These are phyloP conservation scores for Drosophila anomalata DNA, from an alignment of 2,888 invertebrate genomes.

Conservation along the genomic window DNA sequence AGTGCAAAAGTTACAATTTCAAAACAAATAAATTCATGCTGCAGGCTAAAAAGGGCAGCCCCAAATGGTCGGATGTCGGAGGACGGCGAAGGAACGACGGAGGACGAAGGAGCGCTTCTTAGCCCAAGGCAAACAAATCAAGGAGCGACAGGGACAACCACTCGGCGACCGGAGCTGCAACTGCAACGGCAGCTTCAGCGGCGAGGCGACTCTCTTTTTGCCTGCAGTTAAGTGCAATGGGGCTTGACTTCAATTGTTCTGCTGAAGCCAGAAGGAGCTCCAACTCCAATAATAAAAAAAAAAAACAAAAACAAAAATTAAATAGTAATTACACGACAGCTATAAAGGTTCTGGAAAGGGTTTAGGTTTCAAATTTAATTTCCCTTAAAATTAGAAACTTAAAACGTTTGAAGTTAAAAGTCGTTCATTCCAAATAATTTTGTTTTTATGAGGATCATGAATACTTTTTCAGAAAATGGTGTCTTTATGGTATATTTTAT, in stretches of 20 bases:
- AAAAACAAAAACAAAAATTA: constrained; percentile 10
- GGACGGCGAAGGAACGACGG: neutral
- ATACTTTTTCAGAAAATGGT: too few species aligned
- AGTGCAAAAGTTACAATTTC: constrained; percentile 75
- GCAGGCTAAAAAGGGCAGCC: constrained; percentile 76
- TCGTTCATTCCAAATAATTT: constrained; percentile 11
- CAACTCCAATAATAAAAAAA: constrained; percentile 46
- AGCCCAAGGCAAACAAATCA: constrained; percentile 72
- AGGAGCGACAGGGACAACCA: constrained; percentile 59
- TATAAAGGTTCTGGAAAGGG: neutral
- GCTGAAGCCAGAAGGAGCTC: constrained; percentile 32
- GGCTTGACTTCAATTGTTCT: constrained; percentile 76
- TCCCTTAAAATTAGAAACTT: neutral
- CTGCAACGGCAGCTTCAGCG: constrained; percentile 7
- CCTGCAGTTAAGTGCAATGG: constrained; percentile 61
- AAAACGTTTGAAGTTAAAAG: neutral
- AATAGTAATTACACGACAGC: constrained; percentile 27
- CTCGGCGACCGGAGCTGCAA: constrained; percentile 1
- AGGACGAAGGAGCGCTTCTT: constrained; percentile 32
- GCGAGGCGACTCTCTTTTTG: constrained; percentile 51
- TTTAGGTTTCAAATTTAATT: neutral
- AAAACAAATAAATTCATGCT: constrained; percentile 79
- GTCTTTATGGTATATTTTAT: too few species aligned
- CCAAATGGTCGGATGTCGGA: constrained; percentile 27
- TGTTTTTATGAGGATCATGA: too few species aligned